Evolutionary conservation across 2,888 invertebrate genomes (phyloP), one percentile per base, ranked within the genome.

Genomic region (Cataglyphis livida): DNA sequence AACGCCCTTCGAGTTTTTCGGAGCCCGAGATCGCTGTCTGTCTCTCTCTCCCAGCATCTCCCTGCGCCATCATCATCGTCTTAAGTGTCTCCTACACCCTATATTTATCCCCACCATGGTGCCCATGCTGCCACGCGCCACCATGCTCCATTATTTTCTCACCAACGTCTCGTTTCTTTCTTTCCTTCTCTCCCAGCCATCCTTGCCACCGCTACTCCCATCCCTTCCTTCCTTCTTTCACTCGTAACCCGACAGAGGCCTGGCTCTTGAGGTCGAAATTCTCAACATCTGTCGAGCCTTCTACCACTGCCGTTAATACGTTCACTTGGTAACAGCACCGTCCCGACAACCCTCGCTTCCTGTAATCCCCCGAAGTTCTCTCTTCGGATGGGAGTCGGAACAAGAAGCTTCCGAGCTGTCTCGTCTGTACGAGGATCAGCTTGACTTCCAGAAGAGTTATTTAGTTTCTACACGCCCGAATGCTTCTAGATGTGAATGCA

Each of bases 281-380:
- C 92, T 87, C 92, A 91, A 92, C 93, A 93, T 93, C 93, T 92
- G 92, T 93, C 91, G 90, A 82, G 89, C 88, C 90, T 91, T 90
- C 90, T 90, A 90, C 90, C 90, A 89, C 91, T 90, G 44, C 57
- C 82, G 89, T 91, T 89, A 86, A 88, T 89, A 89, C 90, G 89
- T 92, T 92, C 92, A 91, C 92, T 92, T 93, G 92, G 92, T 92
- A 93, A 93, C 93, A 93, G 91, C 92, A 87, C 87, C 91, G 85
- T 85, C 89, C 83, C 83, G 38, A 51, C 65, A 38, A 38, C 61
- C 38, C 84, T 81, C 86, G 81, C 84, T 86, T 89, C 88, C 88
- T 86, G 87, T 83, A 84, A 89, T 89, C 89, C 85, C 85, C 35
- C 84, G 71, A 85, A 79, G 85, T 87, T 68, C 64, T 82, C 84